Evolutionary conservation across 2,113 vertebrate species (phyloP).

Genomic region (Ibidorhyncha struthersii): DNA sequence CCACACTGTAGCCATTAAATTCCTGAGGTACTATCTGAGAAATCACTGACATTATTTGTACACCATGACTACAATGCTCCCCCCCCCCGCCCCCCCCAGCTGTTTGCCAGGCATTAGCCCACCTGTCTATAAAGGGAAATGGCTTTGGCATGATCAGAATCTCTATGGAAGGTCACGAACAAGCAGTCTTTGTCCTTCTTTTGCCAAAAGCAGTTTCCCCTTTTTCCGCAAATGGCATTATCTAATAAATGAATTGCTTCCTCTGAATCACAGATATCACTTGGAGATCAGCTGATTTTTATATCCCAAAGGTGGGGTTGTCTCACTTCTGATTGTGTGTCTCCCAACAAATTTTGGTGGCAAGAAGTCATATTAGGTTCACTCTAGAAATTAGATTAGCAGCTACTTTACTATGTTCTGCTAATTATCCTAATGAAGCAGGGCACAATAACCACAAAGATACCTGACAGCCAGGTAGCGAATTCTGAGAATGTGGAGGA

Average conservation of each 20-base stretch:
- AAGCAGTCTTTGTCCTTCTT: background rate
- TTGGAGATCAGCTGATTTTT: background rate
- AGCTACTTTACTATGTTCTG: background rate
- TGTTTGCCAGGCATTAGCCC: background rate
- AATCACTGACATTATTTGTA: conserved; percentile 57
- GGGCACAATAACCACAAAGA: background rate
- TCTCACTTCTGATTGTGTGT: background rate
- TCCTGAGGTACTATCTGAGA: conserved; percentile 62
- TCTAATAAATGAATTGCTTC: background rate
- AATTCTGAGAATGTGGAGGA: background rate
- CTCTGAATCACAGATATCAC: background rate
- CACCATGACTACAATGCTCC: background rate
- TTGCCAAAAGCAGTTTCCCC: background rate
- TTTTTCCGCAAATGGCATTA: background rate
- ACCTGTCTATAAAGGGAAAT: background rate
- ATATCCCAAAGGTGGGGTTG: background rate
- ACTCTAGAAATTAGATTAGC: background rate
- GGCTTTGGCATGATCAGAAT: background rate
- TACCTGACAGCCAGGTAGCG: background rate
- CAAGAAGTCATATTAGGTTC: background rate
- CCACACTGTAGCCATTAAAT: conserved; percentile 60
- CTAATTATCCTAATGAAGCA: background rate
- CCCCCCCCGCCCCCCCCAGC: background rate
- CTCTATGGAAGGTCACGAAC: background rate
- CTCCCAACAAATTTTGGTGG: background rate